Conservation (phyloP, 1,140 invertebrate genomes). For the Caenorhabditis briggsae region DNA sequence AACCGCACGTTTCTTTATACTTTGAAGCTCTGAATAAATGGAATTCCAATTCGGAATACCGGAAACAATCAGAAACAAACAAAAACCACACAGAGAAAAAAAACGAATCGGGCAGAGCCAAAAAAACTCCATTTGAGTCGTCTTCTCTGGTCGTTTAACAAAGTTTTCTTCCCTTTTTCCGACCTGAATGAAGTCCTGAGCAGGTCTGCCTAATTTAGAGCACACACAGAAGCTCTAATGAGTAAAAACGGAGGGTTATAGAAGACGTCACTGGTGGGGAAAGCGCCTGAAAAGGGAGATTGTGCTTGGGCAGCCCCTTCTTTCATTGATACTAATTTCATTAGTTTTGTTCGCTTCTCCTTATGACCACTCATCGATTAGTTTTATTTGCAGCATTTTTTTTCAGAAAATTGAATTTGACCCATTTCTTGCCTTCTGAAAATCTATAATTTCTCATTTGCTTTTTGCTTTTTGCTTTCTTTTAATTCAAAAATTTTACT, state of each 20-base stretch:
- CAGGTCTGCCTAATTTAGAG: slow-evolving; percentile 4
- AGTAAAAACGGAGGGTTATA: too few relatives aligned
- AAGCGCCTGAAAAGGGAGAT: background rate
- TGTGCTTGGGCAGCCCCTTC: background rate
- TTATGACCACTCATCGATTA: slow-evolving; percentile 7
- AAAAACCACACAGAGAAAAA: background rate
- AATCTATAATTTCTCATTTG: too few relatives aligned
- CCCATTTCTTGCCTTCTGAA: too few relatives aligned
- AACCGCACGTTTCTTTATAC: too few relatives aligned
- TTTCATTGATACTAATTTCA: slow-evolving; percentile 24
- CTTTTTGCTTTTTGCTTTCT: too few relatives aligned
- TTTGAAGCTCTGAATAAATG: background rate
- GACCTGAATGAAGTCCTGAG: background rate
- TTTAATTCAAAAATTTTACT: too few relatives aligned
- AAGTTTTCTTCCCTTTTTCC: background rate
- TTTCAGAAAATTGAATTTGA: too few relatives aligned
- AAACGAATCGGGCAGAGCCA: too few relatives aligned
- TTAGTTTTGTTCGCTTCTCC: slow-evolving; percentile 2
- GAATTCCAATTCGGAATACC: background rate
- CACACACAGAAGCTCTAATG: too few relatives aligned
- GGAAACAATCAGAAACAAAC: slow-evolving; percentile 12
- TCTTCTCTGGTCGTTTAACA: background rate
- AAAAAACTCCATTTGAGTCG: background rate
- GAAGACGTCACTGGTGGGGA: background rate
- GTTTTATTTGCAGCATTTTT: too few relatives aligned